Evolutionary conservation across 2,113 vertebrate species (phyloP), one percentile per base, ranked within the genome.

Genomic region (Catharus bicknelli): DNA sequence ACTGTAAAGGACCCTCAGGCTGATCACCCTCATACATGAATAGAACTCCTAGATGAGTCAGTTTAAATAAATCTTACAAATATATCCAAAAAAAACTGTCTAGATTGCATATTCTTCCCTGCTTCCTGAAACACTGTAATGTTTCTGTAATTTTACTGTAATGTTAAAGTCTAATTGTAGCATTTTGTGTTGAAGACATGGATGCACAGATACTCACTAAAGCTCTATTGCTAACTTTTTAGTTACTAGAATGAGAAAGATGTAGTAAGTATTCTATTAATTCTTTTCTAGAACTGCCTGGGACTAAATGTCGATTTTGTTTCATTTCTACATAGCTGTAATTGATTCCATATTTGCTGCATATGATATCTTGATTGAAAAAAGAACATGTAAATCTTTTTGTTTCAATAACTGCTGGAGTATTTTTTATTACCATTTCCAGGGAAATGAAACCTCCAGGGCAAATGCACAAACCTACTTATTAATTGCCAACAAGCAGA

Each of bases 121-220:
- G 29, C 13, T 57, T 88, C 20, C 17, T 72, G 53, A 87, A 82
- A 48, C 7, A 12, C 32, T 82, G 7, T 32, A 50, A 70, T 82
- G 88, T 66, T 82, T 42, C 32, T 67, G 5, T 58, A 50, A 70
- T 82, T 90, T 66, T 82, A 47, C 32, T 67, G 5, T 58, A 27
- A 23, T 40, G 26, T 2, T 66, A 27, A 66, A 7, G 42, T 73
- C 19, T 26, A 83, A 54, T 18, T 48, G 9, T n/a, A 83, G 13
- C 4, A 55, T 64, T 84, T 29, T 58, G 4, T 58, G 12, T 48
- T 69, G 61, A 81, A 78, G 21, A 21, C 19, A 23, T 30, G 17
- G 32, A 8, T 0, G 0, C 30, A 61, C 2, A 25, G 16, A n/a
- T 58, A 30, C 30, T 55, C 23, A 27, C 22, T 34, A 77, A 67